Conservation (phyloP, 2,888 invertebrate genomes). For the Agriotes lineatus region DNA sequence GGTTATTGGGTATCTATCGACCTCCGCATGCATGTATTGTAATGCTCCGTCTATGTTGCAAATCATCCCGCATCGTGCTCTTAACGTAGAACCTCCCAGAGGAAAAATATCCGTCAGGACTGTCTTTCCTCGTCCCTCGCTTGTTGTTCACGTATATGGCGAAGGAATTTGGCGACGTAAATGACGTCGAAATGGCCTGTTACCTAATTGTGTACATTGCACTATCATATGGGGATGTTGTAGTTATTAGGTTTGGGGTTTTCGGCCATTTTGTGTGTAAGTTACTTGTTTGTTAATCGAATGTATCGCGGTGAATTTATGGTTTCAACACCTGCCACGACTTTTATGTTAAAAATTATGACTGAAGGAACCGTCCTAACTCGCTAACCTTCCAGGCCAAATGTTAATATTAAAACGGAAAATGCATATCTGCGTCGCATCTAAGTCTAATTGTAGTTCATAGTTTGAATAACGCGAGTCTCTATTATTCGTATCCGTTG, state of each 20-base stretch:
- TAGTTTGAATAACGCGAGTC: conserved; percentile 16
- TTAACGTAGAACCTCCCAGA: conserved; percentile 35
- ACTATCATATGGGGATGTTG: conserved; percentile 22
- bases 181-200: conserved; percentile 9
- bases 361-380: background rate
- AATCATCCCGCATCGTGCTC: conserved; percentile 57
- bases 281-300: conserved; percentile 9
- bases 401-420: background rate
- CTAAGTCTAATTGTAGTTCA: conserved; percentile 11
- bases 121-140: conserved; percentile 22
- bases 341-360: background rate
- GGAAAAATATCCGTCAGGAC: conserved; percentile 33
- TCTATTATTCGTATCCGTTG: conserved; percentile 21
- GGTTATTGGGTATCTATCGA: conserved; percentile 64
- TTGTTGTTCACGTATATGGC: background rate
- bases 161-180: conserved; percentile 18
- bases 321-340: background rate
- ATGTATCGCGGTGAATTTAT: background rate
- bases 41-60: conserved; percentile 57
- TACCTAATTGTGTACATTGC: conserved; percentile 17
- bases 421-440: background rate
- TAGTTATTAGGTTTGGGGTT: conserved; percentile 20
- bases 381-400: background rate
- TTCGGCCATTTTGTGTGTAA: background rate
- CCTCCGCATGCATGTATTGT: conserved; percentile 59